phyloP scores from a whole-genome alignment of 2,888 invertebrate genomes.

The Ceriagrion tenellum region DNA sequence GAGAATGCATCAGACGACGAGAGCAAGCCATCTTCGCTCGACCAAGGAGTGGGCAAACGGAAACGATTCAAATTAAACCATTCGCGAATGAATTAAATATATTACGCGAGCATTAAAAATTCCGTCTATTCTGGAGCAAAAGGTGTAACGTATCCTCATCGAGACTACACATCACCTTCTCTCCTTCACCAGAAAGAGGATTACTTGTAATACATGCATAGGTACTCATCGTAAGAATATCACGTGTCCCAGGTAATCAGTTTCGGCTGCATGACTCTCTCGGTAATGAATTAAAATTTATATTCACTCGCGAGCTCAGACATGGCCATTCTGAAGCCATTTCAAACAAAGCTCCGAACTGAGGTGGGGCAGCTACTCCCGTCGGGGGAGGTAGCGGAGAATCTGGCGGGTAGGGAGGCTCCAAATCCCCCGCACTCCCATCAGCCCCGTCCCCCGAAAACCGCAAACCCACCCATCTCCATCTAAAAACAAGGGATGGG shows the following conservation, averaged over 20 bases:
- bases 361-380: neutral
- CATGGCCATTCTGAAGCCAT: neutral
- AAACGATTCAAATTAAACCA: neutral
- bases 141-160: neutral
- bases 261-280: conserved; percentile 25
- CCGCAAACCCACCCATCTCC: conserved; percentile 30
- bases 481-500: neutral
- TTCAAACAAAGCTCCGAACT: neutral
- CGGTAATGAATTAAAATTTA: conserved; percentile 49
- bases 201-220: neutral
- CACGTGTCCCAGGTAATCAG: neutral
- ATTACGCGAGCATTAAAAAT: neutral
- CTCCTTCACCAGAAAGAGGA: neutral
- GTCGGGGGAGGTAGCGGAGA: neutral
- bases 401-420: neutral
- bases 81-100: neutral
- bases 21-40: neutral
- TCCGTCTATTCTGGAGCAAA: neutral
- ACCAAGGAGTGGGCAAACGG: neutral
- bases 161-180: neutral
- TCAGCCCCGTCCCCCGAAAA: neutral
- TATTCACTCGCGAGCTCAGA: neutral
- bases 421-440: neutral
- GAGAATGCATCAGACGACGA: neutral
- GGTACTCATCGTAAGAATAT: neutral